A percentile compares a stretch with the other conserved stretches of the same genome.
Evolutionary conservation across 2,113 vertebrate species (phyloP).

Genomic region (Colistium nudipinnis): DNA sequence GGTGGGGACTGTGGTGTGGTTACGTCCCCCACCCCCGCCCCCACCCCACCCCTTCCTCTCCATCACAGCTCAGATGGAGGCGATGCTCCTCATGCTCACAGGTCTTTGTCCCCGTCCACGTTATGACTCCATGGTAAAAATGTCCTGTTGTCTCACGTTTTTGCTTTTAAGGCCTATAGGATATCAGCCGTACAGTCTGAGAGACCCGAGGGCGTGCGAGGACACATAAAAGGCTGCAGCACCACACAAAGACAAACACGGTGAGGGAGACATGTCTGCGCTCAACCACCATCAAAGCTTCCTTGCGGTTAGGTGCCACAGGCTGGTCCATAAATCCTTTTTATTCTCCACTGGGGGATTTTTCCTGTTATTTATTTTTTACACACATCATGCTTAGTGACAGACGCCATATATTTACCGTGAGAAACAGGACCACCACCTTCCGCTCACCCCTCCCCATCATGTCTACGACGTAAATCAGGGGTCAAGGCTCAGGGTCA

Average conservation of each 20-base stretch:
- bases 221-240: slow-evolving; percentile 25
- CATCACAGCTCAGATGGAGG: slow-evolving; percentile 3
- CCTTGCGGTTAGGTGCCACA: not conserved
- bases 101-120: slow-evolving; percentile 9
- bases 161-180: slow-evolving; percentile 26
- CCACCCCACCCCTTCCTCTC: slow-evolving; percentile 5
- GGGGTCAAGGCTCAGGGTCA: slow-evolving; percentile 40
- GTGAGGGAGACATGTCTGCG: slow-evolving; percentile 8
- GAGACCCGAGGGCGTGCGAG: slow-evolving; percentile 7
- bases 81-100: too few relatives aligned
- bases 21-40: slow-evolving; percentile 9
- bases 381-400: slow-evolving; percentile 6
- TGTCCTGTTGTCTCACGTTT: slow-evolving; percentile 16
- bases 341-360: not conserved
- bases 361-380: too few relatives aligned
- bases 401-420: slow-evolving; percentile 1
- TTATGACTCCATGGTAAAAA: slow-evolving; percentile 24
- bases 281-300: slow-evolving; percentile 10
- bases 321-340: not conserved
- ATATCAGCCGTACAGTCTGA: slow-evolving; percentile 52
- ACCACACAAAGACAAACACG: slow-evolving; percentile 27
- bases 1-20: slow-evolving; percentile 51
- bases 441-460: not conserved
- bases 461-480: not conserved
- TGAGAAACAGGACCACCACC: not conserved